A percentile compares a stretch with the other conserved stretches of the same genome.
Evolutionary conservation across 2,888 invertebrate genomes (phyloP).

Genomic region (Rhingia rostrata): DNA sequence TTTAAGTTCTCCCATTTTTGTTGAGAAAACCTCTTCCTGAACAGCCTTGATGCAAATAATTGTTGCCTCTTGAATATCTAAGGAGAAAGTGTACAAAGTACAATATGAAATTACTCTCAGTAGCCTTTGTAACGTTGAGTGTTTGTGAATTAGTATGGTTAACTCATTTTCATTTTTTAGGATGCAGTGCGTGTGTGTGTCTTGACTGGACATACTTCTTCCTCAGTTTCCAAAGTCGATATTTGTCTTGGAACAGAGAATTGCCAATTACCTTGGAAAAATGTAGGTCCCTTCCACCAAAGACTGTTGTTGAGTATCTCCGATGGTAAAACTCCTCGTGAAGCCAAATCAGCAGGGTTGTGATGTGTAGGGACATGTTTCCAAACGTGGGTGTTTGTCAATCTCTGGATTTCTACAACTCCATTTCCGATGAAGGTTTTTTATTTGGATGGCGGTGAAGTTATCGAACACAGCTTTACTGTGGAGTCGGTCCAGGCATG

Average conservation of each 20-base stretch:
- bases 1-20: slow-evolving; percentile 7
- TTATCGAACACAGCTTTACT: slow-evolving; percentile 30
- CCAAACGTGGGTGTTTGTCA: neutral
- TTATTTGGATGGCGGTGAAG: slow-evolving; percentile 7
- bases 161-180: neutral
- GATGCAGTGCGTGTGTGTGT: slow-evolving; percentile 4
- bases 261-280: slow-evolving; percentile 7
- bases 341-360: slow-evolving; percentile 21
- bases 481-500: slow-evolving; percentile 38
- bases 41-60: slow-evolving; percentile 10
- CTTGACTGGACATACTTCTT: slow-evolving; percentile 10
- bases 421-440: slow-evolving; percentile 18
- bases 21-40: slow-evolving; percentile 14
- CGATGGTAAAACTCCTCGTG: slow-evolving; percentile 22
- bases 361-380: slow-evolving; percentile 22
- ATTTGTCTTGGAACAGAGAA: slow-evolving; percentile 6
- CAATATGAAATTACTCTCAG: slow-evolving; percentile 15
- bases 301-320: slow-evolving; percentile 7
- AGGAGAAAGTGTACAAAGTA: slow-evolving; percentile 8
- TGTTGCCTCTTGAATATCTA: neutral
- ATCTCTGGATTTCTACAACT: slow-evolving; percentile 13
- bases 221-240: slow-evolving; percentile 6
- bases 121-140: slow-evolving; percentile 6
- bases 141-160: slow-evolving; percentile 2
- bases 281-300: slow-evolving; percentile 48